Percentiles rank a stretch among this genome's conserved stretches.
Conservation (phyloP, 2,888 invertebrate species). For the Halictus quadricinctus region DNA sequence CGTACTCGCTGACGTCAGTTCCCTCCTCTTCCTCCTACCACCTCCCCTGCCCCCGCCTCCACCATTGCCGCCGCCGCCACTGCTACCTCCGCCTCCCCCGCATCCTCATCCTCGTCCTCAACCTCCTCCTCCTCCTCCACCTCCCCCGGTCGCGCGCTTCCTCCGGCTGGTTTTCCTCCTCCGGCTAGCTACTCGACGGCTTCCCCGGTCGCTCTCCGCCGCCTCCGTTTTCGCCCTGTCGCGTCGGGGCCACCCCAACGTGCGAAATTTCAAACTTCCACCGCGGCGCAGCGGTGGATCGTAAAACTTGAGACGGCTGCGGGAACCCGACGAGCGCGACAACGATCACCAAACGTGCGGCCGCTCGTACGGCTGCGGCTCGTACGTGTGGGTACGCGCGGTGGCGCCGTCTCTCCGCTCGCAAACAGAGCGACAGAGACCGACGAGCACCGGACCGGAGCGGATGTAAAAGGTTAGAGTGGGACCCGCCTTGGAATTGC, state of each 20-base stretch:
- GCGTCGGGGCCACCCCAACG: constrained; percentile 63
- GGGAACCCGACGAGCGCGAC: constrained; percentile 65
- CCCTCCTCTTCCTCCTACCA: constrained; percentile 7
- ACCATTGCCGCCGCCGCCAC: background rate
- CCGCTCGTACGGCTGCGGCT: background rate
- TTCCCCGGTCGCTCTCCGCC: constrained; percentile 52
- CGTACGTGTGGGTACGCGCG: constrained; percentile 16
- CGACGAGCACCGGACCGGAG: constrained; percentile 55
- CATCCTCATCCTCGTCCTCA: background rate
- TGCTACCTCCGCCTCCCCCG: constrained; percentile 14
- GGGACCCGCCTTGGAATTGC: constrained; percentile 66
- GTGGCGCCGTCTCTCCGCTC: constrained; percentile 27
- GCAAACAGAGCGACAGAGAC: constrained; percentile 25
- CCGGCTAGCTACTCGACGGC: constrained; percentile 40
- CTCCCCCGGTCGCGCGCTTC: constrained; percentile 11
- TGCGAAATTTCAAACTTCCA: constrained; percentile 76
- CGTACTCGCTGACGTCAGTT: constrained; percentile 70
- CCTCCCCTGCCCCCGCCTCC: background rate
- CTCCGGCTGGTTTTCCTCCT: constrained; percentile 41
- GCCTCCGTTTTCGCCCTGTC: constrained; percentile 53
- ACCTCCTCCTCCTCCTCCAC: background rate
- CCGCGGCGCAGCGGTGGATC: constrained; percentile 69
- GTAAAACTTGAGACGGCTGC: constrained; percentile 74
- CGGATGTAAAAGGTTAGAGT: constrained; percentile 70
- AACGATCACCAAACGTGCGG: constrained; percentile 57